Evolutionary conservation across 1,140 invertebrate genomes (phyloP).

Genomic region (Procambarus clarkii): DNA sequence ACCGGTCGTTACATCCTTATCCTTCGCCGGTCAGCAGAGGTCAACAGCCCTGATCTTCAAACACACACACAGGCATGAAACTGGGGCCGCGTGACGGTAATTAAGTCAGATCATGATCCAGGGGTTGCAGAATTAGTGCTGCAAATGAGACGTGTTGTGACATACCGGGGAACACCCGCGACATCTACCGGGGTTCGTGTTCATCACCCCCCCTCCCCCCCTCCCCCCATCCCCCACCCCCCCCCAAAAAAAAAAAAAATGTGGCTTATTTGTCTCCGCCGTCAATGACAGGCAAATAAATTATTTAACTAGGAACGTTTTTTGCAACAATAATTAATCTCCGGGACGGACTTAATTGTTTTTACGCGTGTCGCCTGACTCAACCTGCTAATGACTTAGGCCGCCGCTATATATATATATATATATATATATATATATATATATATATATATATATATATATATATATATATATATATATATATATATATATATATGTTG

Average conservation of each 20-base stretch:
- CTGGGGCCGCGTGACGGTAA: neutral
- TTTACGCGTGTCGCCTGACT: conserved; percentile 1
- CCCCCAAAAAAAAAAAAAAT: too few species aligned
- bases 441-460: too few species aligned
- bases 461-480: too few species aligned
- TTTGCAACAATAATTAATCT: conserved; percentile 4
- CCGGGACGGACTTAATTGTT: neutral
- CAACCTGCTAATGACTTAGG: neutral
- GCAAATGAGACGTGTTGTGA: neutral
- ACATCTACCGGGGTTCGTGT: neutral
- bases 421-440: too few species aligned
- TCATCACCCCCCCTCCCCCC: neutral
- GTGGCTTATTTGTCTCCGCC: conserved; percentile 1
- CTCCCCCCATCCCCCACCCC: too few species aligned
- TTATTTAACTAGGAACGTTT: conserved; percentile 11
- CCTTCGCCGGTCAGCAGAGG: too few species aligned
- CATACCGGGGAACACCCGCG: neutral
- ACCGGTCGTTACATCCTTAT: too few species aligned
- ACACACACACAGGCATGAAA: neutral
- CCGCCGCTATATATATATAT: too few species aligned
- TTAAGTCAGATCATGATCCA: neutral
- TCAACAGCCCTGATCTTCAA: too few species aligned
- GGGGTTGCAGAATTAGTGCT: neutral
- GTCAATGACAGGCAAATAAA: conserved; percentile 7
- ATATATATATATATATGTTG: too few species aligned